Percentiles rank a stretch among this genome's conserved stretches.
Conservation (phyloP, 1,140 invertebrate species). For the Archivesica marissinica region DNA sequence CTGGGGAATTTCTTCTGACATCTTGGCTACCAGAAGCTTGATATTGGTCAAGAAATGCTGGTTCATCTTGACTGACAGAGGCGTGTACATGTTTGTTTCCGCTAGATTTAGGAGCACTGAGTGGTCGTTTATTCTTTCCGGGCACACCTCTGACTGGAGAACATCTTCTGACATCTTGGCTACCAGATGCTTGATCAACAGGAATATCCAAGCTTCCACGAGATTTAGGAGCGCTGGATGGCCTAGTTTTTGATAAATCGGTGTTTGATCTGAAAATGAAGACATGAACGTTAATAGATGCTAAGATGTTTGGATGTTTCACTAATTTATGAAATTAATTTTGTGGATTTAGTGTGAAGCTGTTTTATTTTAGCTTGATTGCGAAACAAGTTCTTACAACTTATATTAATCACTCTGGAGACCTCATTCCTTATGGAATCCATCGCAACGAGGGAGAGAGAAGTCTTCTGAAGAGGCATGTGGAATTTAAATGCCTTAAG, state of each 20-base stretch:
- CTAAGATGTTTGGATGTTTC: no score
- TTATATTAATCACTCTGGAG: no score
- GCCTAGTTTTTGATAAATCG: slow-evolving; percentile 23
- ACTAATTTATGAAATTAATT: no score
- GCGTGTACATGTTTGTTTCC: not conserved
- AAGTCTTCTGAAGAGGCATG: no score
- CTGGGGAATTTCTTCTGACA: not conserved
- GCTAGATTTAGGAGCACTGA: slow-evolving; percentile 30
- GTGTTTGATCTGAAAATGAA: slow-evolving; percentile 43
- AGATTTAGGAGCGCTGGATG: slow-evolving; percentile 42
- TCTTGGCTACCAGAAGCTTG: not conserved
- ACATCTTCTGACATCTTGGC: not conserved
- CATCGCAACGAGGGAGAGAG: no score
- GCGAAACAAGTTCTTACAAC: no score
- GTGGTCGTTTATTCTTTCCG: slow-evolving; percentile 15
- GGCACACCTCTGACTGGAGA: not conserved
- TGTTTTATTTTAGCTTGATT: no score
- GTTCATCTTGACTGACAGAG: not conserved
- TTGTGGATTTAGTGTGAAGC: no score
- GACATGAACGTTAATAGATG: no score
- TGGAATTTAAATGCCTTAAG: no score
- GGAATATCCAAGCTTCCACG: not conserved
- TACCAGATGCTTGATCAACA: not conserved
- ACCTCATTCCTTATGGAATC: no score
- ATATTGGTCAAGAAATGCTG: not conserved